Conservation (phyloP, 2,113 vertebrate genomes). For the Dipodomys spectabilis region DNA sequence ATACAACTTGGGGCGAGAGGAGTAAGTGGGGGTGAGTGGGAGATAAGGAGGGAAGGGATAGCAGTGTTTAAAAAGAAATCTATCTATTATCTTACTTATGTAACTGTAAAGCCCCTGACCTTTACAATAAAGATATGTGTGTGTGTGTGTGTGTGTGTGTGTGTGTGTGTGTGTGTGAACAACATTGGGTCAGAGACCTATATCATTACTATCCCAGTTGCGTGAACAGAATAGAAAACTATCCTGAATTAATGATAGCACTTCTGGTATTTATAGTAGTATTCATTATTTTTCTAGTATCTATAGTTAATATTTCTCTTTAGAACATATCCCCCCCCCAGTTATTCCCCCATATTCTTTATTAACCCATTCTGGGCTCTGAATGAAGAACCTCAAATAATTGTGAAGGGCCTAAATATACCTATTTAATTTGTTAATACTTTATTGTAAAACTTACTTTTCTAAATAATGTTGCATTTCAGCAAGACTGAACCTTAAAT, state of each 20-base stretch:
- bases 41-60: no score
- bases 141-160: no score
- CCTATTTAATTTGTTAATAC: conserved; percentile 6
- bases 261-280: no score
- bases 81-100: no score
- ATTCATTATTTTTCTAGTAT: no score
- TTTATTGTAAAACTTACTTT: no score
- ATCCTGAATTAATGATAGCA: neutral
- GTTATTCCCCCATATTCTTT: neutral
- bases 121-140: no score
- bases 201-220: neutral
- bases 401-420: neutral
- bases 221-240: neutral
- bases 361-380: no score
- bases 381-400: neutral
- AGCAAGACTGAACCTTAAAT: neutral
- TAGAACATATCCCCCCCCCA: neutral
- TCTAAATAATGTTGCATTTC: neutral
- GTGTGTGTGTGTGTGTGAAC: neutral
- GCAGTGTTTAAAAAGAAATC: no score
- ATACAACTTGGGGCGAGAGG: no score
- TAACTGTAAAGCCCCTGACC: no score
- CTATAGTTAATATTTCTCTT: neutral
- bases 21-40: no score
- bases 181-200: neutral